Conservation (phyloP, 2,113 vertebrate genomes). For the Indicator maculatus region DNA sequence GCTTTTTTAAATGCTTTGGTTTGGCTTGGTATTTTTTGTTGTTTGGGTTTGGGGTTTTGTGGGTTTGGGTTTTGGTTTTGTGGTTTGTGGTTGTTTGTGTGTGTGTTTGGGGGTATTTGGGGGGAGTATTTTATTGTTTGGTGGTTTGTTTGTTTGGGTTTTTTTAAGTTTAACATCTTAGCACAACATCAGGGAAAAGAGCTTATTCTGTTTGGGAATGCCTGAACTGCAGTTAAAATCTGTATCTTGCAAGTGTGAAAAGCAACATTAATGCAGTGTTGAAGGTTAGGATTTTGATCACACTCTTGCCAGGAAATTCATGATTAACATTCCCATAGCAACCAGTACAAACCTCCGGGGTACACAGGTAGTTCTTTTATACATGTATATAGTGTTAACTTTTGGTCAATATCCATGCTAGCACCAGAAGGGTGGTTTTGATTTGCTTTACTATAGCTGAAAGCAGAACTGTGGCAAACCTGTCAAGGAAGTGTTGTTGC, state of each 20-base stretch:
- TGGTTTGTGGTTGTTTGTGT: not conserved
- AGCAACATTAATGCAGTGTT: not conserved
- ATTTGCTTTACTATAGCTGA: not conserved
- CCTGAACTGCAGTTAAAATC: not conserved
- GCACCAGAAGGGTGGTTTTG: not conserved
- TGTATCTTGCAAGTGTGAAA: conserved; percentile 18
- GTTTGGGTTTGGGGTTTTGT: not conserved
- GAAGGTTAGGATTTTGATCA: conserved; percentile 17
- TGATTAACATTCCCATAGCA: conserved; percentile 3
- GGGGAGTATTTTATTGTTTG: not conserved
- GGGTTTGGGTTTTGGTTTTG: not conserved
- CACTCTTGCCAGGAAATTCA: conserved; percentile 33
- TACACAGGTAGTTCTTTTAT: not conserved
- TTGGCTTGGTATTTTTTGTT: not conserved
- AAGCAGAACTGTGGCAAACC: not conserved
- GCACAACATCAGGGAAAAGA: not conserved
- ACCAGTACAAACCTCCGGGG: not conserved
- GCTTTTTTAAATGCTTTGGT: not conserved
- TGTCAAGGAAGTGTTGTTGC: not conserved
- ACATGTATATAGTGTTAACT: not conserved
- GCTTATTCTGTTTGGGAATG: not conserved
- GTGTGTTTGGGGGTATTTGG: not conserved
- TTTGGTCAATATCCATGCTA: not conserved
- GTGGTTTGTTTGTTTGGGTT: not conserved
- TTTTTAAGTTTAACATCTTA: not conserved